Evolutionary conservation across 1,140 invertebrate genomes (phyloP).

Genomic region (Hylaeus anthracinus): DNA sequence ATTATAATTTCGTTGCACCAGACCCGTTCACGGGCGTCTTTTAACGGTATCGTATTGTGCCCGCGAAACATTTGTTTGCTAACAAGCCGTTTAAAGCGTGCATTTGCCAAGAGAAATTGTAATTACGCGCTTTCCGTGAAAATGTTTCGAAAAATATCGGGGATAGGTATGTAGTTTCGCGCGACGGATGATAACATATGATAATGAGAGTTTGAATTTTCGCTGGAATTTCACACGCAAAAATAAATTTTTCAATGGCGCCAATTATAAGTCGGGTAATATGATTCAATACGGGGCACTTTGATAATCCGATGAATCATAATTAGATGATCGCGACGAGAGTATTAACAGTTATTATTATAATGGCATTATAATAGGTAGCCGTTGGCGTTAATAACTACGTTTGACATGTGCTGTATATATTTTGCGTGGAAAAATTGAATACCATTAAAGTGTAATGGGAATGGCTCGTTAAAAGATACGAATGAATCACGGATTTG

Average conservation of each 20-base stretch:
- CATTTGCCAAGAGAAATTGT: no score
- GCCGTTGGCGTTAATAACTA: slow-evolving; percentile 57
- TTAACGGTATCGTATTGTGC: neutral
- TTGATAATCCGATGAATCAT: slow-evolving; percentile 64
- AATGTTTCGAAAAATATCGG: no score
- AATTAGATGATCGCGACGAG: slow-evolving; percentile 62
- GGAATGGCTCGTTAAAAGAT: slow-evolving; percentile 58
- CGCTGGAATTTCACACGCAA: neutral
- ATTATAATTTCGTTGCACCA: neutral
- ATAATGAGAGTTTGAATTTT: neutral
- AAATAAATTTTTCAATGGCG: slow-evolving; percentile 46
- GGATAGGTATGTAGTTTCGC: no score
- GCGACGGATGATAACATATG: neutral
- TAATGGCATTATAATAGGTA: slow-evolving; percentile 64
- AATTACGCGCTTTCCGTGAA: no score
- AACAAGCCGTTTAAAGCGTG: neutral
- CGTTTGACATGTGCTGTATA: slow-evolving; percentile 51
- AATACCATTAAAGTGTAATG: slow-evolving; percentile 68
- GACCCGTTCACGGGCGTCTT: neutral
- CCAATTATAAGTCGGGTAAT: slow-evolving; percentile 53
- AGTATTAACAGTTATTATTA: slow-evolving; percentile 65
- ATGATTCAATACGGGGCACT: slow-evolving; percentile 52
- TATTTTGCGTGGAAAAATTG: slow-evolving; percentile 61
- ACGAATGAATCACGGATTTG: slow-evolving; percentile 51
- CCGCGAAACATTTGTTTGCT: neutral